Evolutionary conservation across 2,888 invertebrate species (phyloP).

Genomic region (Aleiodes leptofemur): DNA sequence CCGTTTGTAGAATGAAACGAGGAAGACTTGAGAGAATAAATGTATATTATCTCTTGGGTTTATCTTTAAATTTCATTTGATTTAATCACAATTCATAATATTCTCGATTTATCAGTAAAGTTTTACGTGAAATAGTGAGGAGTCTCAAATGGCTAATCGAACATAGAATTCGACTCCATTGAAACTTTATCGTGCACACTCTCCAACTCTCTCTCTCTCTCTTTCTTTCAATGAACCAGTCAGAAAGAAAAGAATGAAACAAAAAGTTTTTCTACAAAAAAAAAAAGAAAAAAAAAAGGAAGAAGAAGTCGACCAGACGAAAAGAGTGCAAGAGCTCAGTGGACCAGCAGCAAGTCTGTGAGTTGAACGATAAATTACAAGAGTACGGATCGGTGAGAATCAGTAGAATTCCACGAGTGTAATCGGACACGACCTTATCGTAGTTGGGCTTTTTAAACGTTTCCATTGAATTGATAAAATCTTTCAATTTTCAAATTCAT

Average conservation of each 20-base stretch:
- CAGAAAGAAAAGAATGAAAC: slow-evolving; percentile 26
- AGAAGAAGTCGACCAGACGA: not conserved
- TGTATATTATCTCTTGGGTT: no score
- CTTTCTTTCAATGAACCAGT: slow-evolving; percentile 19
- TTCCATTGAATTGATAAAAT: slow-evolving; percentile 30
- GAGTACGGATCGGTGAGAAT: slow-evolving; percentile 10
- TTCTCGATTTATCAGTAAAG: slow-evolving; percentile 16
- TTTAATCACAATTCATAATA: slow-evolving; percentile 11
- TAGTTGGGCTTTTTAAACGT: slow-evolving; percentile 1
- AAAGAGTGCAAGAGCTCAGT: not conserved
- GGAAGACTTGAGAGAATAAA: no score
- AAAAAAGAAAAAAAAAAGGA: slow-evolving; percentile 3
- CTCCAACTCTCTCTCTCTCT: slow-evolving; percentile 34
- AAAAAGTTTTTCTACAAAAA: slow-evolving; percentile 23
- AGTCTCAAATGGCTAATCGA: slow-evolving; percentile 50
- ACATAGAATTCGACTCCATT: slow-evolving; percentile 51
- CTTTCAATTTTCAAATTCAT: slow-evolving; percentile 8
- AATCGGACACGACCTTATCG: slow-evolving; percentile 35
- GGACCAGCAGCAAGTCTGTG: slow-evolving; percentile 16
- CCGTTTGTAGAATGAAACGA: no score
- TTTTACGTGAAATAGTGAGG: slow-evolving; percentile 9
- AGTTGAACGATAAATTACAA: slow-evolving; percentile 30
- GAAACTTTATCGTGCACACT: slow-evolving; percentile 51
- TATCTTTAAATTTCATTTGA: not conserved
- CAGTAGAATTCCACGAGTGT: slow-evolving; percentile 25